These are phyloP conservation scores for Xestia c-nigrum DNA, from an alignment of 2,888 invertebrate genomes.

Conservation along the genomic window DNA sequence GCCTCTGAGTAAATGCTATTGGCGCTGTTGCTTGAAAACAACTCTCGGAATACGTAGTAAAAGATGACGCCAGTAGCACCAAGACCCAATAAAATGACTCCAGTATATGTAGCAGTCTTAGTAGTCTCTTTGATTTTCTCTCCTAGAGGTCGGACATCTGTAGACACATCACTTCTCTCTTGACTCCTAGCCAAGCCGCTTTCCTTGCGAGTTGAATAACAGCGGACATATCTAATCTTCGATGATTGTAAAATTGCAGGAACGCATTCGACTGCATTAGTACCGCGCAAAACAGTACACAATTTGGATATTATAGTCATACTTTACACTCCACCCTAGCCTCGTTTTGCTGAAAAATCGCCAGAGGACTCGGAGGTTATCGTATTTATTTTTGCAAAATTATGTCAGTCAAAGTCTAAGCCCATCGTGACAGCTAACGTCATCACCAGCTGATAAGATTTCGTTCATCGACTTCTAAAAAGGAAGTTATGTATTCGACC, in stretches of 20 bases:
- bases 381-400: conserved; percentile 43
- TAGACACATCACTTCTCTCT: conserved; percentile 85
- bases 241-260: conserved; percentile 73
- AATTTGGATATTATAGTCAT: conserved; percentile 86
- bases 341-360: conserved; percentile 14
- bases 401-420: not conserved
- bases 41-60: conserved; percentile 95
- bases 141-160: conserved; percentile 92
- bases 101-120: conserved; percentile 96
- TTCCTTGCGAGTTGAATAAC: conserved; percentile 78
- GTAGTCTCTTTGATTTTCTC: conserved; percentile 97
- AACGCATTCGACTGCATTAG: conserved; percentile 71
- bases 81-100: conserved; percentile 95
- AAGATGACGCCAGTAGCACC: conserved; percentile 96
- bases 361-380: conserved; percentile 28
- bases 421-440: conserved; percentile 33
- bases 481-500: not conserved
- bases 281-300: conserved; percentile 76
- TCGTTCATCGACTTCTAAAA: not conserved
- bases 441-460: conserved; percentile 49
- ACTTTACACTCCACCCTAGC: conserved; percentile 50
- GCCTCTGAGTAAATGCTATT: conserved; percentile 96
- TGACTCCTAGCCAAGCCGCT: conserved; percentile 80
- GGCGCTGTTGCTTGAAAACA: conserved; percentile 97
- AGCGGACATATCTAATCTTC: conserved; percentile 73